phyloP scores from a whole-genome alignment of 2,888 invertebrate genomes.

The Formica aserva region DNA sequence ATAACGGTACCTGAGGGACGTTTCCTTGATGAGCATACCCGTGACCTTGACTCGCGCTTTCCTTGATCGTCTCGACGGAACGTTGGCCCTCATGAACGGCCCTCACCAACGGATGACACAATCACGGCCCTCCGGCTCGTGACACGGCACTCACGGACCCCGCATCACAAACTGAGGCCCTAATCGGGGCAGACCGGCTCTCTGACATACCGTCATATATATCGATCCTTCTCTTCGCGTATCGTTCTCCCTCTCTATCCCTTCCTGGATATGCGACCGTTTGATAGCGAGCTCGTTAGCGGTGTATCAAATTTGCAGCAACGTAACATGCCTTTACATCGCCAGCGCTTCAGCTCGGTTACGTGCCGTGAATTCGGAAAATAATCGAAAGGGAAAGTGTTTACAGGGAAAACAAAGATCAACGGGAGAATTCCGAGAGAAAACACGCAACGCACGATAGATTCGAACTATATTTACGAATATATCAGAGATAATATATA shows the following conservation, averaged over 20 bases:
- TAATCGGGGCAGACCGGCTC: constrained; percentile 53
- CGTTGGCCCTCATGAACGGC: constrained; percentile 66
- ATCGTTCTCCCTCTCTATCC: constrained; percentile 46
- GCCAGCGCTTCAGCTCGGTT: constrained; percentile 43
- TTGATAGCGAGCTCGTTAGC: constrained; percentile 74
- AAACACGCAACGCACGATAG: neutral
- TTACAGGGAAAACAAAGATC: neutral
- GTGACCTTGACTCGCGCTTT: constrained; percentile 69
- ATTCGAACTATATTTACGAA: neutral
- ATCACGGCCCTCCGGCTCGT: constrained; percentile 79
- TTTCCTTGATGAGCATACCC: constrained; percentile 84
- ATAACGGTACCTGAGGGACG: constrained; percentile 82
- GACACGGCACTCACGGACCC: constrained; percentile 80
- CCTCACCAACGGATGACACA: constrained; percentile 78
- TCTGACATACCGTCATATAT: constrained; percentile 53
- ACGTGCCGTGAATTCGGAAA: constrained; percentile 41
- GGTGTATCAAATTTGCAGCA: constrained; percentile 69
- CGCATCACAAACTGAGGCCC: constrained; percentile 83
- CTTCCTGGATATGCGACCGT: constrained; percentile 66
- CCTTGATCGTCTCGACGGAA: constrained; percentile 68
- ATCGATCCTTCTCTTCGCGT: constrained; percentile 54
- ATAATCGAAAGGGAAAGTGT: constrained; percentile 19
- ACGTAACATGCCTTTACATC: constrained; percentile 63
- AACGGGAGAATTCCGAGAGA: neutral
- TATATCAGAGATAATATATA: neutral